Evolutionary conservation across 2,797 vertebrate genomes (phyloP), one percentile per base, ranked within the genome.

Genomic region (Melanotaenia pygmaea): DNA sequence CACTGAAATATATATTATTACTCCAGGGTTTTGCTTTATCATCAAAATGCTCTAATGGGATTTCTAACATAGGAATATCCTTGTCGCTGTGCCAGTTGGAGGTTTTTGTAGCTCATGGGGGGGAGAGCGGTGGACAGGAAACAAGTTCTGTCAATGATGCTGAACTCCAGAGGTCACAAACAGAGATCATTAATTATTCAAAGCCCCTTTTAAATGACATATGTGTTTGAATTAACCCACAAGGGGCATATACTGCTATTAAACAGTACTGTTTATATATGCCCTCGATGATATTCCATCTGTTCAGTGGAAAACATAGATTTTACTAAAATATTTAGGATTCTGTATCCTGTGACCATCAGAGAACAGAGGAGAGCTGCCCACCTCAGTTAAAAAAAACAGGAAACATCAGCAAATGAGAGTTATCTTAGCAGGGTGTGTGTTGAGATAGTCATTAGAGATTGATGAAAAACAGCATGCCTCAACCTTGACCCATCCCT

Each of bases 401-500:
- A 0, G 1, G 60, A 61, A 38, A 59, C 69, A 59, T 70, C 64
- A 56, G 76, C 40, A 73, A 75, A 79, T 59, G 57, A 83, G 63
- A 67, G 32, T 70, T 34, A 12, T 79, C 51, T 78, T 14, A 30
- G 37, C 63, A 54, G 53, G 30, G 66, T 22, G 63, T 2, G 63
- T 34, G 67, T 57, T 34, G 59, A 75, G 62, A 47, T 35, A 40
- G 73, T 81, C 70, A 77, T 89, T 84, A 86, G 64, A 72, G 73
- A 57, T 59, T 57, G 63, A 81, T 82, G 76, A 79, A 81, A 85
- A 85, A 72, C 86, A 79, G 84, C 72, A 67, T n/a, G 82, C 66
- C 76, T 80, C 81, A 72, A 77, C 87, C 81, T 82, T 88, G 84
- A 90, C 88, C 86, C 72, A 38, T 34, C 56, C 65, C 56, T 43